Evolutionary conservation across 2,888 invertebrate genomes (phyloP).

Genomic region (Scrobipalpa costella): DNA sequence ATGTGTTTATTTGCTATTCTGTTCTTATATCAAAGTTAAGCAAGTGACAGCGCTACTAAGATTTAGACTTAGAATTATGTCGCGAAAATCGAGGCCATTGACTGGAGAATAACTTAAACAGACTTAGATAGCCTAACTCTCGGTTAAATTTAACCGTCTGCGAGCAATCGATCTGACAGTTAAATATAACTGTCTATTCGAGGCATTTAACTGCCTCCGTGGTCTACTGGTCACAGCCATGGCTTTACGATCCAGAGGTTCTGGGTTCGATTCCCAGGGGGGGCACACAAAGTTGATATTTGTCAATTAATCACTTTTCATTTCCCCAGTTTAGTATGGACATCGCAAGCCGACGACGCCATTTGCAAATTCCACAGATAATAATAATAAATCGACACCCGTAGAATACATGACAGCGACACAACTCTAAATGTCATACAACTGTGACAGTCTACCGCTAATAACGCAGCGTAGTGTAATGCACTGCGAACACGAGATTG

Average conservation of each 20-base stretch:
- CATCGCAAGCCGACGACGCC: background rate
- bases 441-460: constrained; percentile 26
- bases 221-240: too few species aligned
- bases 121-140: background rate
- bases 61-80: too few species aligned
- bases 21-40: too few species aligned
- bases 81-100: too few species aligned
- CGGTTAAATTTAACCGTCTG: constrained; percentile 5
- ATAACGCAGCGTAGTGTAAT: constrained; percentile 9
- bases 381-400: background rate
- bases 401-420: background rate
- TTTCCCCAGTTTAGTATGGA: too few species aligned
- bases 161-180: constrained; percentile 5
- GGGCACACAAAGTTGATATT: too few species aligned
- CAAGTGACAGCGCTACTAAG: too few species aligned
- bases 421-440: constrained; percentile 19
- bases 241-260: too few species aligned
- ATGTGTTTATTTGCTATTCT: too few species aligned
- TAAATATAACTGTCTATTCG: constrained; percentile 2
- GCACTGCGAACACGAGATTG: constrained; percentile 25
- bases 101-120: background rate
- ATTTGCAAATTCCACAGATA: background rate
- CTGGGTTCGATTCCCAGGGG: too few species aligned
- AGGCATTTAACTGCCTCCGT: too few species aligned
- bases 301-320: too few species aligned